Evolutionary conservation across 2,888 invertebrate species (phyloP), one percentile per base, ranked within the genome.

Genomic region (Cataglyphis cursor): DNA sequence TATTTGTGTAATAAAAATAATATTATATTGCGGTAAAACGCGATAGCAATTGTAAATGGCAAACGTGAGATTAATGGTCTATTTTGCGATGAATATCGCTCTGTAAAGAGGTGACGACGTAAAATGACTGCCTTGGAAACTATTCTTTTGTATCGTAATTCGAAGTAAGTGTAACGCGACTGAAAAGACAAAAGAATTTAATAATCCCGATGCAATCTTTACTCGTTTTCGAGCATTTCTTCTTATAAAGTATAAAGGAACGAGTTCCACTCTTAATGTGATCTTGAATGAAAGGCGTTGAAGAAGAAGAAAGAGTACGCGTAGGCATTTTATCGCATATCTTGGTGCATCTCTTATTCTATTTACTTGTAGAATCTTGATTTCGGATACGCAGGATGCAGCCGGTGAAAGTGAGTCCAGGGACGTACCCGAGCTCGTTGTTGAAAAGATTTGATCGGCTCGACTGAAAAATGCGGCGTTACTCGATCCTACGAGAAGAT

Each of bases 321-420:
- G 48, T 48, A 18, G 48, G 18, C 51, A 51, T 48, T 48, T 28
- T 24, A 24, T 66, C 65, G n/a, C 41, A 35, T 44, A 75, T 75
- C 78, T 51, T 15, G 1, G n/a, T 51, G 31, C n/a, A 21, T 41
- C 61, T 82, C 64, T 84, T 87, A 85, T 81, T 76, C 82, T 66
- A 88, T 90, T 89, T 85, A 74, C 75, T 68, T 51, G 48, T 66
- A 74, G 81, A 85, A 84, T 86, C 86, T 82, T 85, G 82, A 38
- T 89, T 82, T 88, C 88, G 90, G 91, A 91, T 91, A 87, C 86
- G 82, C 70, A 66, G 78, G 81, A 89, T 88, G 86, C 91, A 83
- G 84, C 73, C 76, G 91, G 91, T 90, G 91, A 91, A 91, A 91
- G 91, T 91, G 91, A 90, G 91, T 87, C 54, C 87, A 87, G 74